A percentile compares a stretch with the other conserved stretches of the same genome.
phyloP scores from a whole-genome alignment of 1,140 invertebrate genomes.

The Pseudachorutes palmiensis region DNA sequence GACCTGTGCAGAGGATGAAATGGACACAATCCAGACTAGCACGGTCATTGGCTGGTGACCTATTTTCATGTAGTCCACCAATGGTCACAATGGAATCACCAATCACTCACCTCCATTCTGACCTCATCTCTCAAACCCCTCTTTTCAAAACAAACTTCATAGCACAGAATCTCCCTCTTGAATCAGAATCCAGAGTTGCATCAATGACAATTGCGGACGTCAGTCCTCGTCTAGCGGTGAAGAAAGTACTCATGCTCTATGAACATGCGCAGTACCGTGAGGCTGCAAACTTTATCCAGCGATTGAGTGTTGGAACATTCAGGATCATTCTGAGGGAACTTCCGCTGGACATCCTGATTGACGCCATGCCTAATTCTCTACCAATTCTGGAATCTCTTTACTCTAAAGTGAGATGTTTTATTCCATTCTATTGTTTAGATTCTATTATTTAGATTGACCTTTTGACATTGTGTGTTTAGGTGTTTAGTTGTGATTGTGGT shows the following conservation, averaged over 20 bases:
- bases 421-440: no score
- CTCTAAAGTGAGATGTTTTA: slow-evolving; percentile 58
- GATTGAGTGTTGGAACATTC: slow-evolving; percentile 59
- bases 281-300: slow-evolving; percentile 64
- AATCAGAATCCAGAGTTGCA: slow-evolving; percentile 42
- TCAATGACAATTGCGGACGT: slow-evolving; percentile 54
- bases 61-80: slow-evolving; percentile 23
- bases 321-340: slow-evolving; percentile 52
- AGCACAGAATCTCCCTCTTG: slow-evolving; percentile 30
- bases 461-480: slow-evolving; percentile 21
- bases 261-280: slow-evolving; percentile 70
- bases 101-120: not conserved
- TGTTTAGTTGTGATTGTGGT: slow-evolving; percentile 38
- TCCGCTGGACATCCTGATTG: slow-evolving; percentile 75
- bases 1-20: slow-evolving; percentile 29
- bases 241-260: slow-evolving; percentile 58
- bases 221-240: slow-evolving; percentile 62
- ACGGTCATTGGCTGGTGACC: slow-evolving; percentile 26
- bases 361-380: slow-evolving; percentile 74
- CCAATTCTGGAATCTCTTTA: slow-evolving; percentile 77
- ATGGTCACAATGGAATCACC: not conserved
- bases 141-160: not conserved
- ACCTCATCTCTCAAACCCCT: not conserved
- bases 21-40: slow-evolving; percentile 19
- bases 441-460: not conserved